Conservation (phyloP, 1,140 invertebrate species). For the Drosophila rufa region DNA sequence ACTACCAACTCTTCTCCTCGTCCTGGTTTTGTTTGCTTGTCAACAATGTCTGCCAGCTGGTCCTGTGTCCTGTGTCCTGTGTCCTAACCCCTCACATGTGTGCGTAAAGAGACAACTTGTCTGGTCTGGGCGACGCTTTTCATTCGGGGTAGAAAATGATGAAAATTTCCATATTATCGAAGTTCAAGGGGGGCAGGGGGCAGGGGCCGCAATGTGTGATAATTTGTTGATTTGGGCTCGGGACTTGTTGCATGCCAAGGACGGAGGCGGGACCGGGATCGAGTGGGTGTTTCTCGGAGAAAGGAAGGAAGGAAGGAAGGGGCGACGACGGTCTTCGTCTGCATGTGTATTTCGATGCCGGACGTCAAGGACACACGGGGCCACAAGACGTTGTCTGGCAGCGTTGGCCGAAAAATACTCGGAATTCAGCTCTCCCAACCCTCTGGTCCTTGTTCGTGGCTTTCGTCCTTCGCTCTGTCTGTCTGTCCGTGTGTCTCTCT, state of each 20-base stretch:
- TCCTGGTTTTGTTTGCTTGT: slow-evolving; percentile 56
- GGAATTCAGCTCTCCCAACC: not conserved
- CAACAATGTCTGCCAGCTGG: slow-evolving; percentile 60
- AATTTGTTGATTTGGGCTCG: slow-evolving; percentile 72
- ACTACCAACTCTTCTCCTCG: slow-evolving; percentile 50
- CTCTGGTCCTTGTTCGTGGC: not conserved
- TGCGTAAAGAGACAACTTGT: slow-evolving; percentile 53
- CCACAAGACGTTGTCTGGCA: slow-evolving; percentile 39
- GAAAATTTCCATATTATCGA: slow-evolving; percentile 84
- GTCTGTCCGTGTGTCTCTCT: slow-evolving; percentile 1
- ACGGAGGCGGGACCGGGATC: slow-evolving; percentile 7
- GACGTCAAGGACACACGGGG: slow-evolving; percentile 55
- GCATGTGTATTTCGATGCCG: slow-evolving; percentile 61
- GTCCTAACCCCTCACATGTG: not conserved
- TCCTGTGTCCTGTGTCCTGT: not conserved
- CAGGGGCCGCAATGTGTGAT: slow-evolving; percentile 55
- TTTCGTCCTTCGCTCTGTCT: not conserved
- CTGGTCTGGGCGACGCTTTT: slow-evolving; percentile 50
- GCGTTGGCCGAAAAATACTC: slow-evolving; percentile 16
- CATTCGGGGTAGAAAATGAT: slow-evolving; percentile 71
- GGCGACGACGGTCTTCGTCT: slow-evolving; percentile 3
- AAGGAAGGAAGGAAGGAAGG: not conserved
- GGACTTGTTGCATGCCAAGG: slow-evolving; percentile 66
- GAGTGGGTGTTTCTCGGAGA: slow-evolving; percentile 14
- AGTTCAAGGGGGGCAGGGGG: slow-evolving; percentile 52